phyloP scores from a whole-genome alignment of 2,113 vertebrate species.

The Verasper variegatus region DNA sequence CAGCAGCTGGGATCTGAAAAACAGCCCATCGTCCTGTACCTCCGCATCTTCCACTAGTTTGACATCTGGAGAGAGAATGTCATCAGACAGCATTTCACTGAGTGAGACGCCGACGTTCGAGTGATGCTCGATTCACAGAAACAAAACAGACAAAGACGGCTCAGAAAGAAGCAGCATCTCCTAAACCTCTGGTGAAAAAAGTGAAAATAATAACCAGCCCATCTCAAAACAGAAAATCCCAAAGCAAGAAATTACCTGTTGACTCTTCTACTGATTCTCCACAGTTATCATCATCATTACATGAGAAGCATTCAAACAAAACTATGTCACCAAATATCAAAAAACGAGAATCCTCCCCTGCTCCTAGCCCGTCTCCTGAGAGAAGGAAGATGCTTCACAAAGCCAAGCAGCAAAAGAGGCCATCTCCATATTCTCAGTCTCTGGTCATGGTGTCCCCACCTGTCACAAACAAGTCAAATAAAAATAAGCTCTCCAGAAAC shows the following conservation, averaged over 20 bases:
- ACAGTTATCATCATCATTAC: slow-evolving; percentile 20
- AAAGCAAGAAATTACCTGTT: slow-evolving; percentile 31
- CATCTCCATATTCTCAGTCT: slow-evolving; percentile 70
- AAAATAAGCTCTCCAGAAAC: slow-evolving; percentile 46
- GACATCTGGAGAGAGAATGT: slow-evolving; percentile 52
- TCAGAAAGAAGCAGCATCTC: slow-evolving; percentile 39
- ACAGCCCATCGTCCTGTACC: slow-evolving; percentile 17
- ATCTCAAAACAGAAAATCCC: slow-evolving; percentile 41
- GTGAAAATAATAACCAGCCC: slow-evolving; percentile 52
- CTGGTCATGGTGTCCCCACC: slow-evolving; percentile 62
- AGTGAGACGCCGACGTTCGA: slow-evolving; percentile 34
- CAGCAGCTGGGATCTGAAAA: slow-evolving; percentile 13
- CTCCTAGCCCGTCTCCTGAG: slow-evolving; percentile 29
- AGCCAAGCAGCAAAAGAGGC: slow-evolving; percentile 38
- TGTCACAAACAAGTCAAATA: slow-evolving; percentile 40
- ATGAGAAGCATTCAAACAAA: slow-evolving; percentile 13
- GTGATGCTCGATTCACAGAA: slow-evolving; percentile 2
- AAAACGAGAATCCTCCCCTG: slow-evolving; percentile 9
- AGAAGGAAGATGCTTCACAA: slow-evolving; percentile 35
- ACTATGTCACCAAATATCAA: slow-evolving; percentile 29
- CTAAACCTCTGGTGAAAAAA: slow-evolving; percentile 52
- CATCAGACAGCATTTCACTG: slow-evolving; percentile 53
- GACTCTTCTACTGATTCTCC: slow-evolving; percentile 21
- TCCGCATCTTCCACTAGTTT: slow-evolving; percentile 58
- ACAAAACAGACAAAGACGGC: not conserved